These are phyloP conservation scores for Actinernus sp. DNA, from an alignment of 92 coral and sea anemone genomes.

Conservation along the genomic window DNA sequence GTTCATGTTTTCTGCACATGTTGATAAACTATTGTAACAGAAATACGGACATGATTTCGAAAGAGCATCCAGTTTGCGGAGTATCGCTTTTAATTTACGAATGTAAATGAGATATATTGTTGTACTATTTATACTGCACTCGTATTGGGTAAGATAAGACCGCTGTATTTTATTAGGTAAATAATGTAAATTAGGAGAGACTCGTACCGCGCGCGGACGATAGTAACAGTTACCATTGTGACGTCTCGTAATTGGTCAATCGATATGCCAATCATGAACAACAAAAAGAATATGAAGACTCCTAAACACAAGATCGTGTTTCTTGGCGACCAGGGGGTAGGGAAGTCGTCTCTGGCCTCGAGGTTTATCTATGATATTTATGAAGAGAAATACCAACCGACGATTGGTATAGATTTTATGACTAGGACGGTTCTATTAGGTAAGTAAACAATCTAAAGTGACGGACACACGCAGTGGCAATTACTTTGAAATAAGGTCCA, in stretches of 20 bases:
- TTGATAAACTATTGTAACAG: no score
- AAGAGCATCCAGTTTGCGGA: no score
- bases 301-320: conserved; percentile 85
- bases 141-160: no score
- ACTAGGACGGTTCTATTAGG: conserved; percentile 84
- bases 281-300: conserved; percentile 37
- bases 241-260: background rate
- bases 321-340: conserved; percentile 96
- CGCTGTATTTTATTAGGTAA: no score
- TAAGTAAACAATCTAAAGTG: conserved; percentile 38
- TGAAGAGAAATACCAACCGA: conserved; percentile 89
- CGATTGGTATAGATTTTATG: conserved; percentile 95
- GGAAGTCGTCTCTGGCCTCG: conserved; percentile 91
- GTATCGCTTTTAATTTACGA: no score
- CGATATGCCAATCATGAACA: background rate
- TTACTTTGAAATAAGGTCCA: no score
- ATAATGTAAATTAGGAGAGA: no score
- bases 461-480: background rate
- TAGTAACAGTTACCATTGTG: background rate
- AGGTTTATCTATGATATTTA: conserved; percentile 83
- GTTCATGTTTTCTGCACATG: no score
- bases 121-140: no score
- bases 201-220: conserved; percentile 16
- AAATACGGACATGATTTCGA: no score
- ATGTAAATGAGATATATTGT: no score